Conservation (phyloP, 2,797 vertebrate genomes). For the Coendou prehensilis region DNA sequence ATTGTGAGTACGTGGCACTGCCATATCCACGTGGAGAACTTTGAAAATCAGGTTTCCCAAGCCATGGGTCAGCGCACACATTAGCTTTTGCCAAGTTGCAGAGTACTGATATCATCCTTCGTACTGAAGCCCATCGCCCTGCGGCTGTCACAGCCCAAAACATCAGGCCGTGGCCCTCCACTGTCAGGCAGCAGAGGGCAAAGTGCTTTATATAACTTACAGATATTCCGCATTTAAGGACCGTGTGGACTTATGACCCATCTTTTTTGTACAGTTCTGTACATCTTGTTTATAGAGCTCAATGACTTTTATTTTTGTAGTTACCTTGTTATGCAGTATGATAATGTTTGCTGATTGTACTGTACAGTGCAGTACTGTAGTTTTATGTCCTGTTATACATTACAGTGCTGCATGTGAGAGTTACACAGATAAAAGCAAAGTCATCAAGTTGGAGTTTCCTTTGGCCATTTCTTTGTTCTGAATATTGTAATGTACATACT, state of each 20-base stretch:
- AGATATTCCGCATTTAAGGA: not conserved
- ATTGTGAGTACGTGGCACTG: not conserved
- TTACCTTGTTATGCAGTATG: not conserved
- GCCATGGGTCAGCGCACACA: not conserved
- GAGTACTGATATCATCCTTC: not conserved
- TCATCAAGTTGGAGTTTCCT: not conserved
- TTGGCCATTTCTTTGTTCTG: not conserved
- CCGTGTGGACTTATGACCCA: not conserved
- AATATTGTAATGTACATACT: not conserved
- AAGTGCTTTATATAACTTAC: not conserved
- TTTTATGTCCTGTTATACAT: not conserved
- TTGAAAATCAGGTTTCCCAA: conserved; percentile 26
- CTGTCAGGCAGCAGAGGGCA: not conserved
- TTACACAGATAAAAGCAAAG: not conserved
- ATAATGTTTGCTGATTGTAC: not conserved
- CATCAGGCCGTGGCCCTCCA: not conserved
- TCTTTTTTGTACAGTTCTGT: not conserved
- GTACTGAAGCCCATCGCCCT: not conserved
- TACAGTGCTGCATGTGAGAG: not conserved
- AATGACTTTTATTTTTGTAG: not conserved
- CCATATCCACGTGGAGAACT: not conserved
- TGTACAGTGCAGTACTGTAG: not conserved
- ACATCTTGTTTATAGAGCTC: not conserved
- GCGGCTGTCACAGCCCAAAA: not conserved
- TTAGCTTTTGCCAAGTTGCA: not conserved